Percentiles rank a stretch among this genome's conserved stretches.
These are phyloP conservation scores for Latrodectus geometricus DNA, from an alignment of 1,140 invertebrate species.

Conservation along the genomic window DNA sequence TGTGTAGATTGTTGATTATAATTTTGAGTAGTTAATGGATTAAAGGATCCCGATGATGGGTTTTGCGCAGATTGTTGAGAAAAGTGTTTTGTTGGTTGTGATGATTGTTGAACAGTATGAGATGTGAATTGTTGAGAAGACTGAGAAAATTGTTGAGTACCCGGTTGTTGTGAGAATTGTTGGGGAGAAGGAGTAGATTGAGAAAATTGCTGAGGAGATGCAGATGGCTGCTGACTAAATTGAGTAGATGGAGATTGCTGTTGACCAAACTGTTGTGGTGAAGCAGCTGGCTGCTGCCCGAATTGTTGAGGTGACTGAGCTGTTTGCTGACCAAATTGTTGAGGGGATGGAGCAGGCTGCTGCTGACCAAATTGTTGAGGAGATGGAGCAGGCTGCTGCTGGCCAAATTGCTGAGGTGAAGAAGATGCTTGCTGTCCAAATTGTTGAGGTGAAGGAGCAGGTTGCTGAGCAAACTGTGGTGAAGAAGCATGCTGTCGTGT, in stretches of 20 bases:
- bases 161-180: conserved; percentile 3
- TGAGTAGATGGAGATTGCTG: conserved; percentile 24
- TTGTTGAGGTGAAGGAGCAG: conserved; percentile 43
- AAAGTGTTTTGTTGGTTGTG: neutral
- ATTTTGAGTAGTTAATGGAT: neutral
- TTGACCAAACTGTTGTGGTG: conserved; percentile 30
- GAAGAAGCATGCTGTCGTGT: neutral
- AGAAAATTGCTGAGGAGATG: conserved; percentile 9
- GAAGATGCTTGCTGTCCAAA: conserved; percentile 31
- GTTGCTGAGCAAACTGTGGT: conserved; percentile 34
- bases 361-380: conserved; percentile 45
- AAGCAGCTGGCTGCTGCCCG: conserved; percentile 5
- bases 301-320: conserved; percentile 42
- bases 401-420: conserved; percentile 35
- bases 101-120: neutral
- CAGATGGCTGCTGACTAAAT: conserved; percentile 3
- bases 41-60: too few relatives aligned
- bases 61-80: neutral
- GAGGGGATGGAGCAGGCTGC: conserved; percentile 31
- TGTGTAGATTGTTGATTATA: neutral
- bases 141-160: conserved; percentile 8
- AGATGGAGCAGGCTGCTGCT: conserved; percentile 2
- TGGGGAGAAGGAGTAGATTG: neutral
- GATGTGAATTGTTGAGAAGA: conserved; percentile 8
- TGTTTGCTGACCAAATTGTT: conserved; percentile 35